Percentiles rank a stretch among this genome's conserved stretches.
Conservation (phyloP, 2,888 invertebrate genomes). For the Drosophila nr. perissopoda region DNA sequence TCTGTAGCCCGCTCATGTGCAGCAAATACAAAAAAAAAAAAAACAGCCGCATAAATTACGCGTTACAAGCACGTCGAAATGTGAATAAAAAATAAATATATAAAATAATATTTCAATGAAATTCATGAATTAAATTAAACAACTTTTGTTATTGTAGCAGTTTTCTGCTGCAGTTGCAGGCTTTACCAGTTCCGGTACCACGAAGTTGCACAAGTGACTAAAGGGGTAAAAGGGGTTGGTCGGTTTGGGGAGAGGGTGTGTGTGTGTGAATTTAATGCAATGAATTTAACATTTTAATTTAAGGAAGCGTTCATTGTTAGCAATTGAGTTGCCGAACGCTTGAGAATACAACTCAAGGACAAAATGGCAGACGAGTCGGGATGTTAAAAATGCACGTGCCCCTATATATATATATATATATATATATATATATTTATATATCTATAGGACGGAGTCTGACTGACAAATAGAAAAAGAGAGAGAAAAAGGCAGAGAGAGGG, state of each 20-base stretch:
- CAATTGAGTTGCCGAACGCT: constrained; percentile 27
- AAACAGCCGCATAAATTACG: constrained; percentile 45
- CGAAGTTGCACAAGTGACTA: constrained; percentile 50
- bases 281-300: constrained; percentile 39
- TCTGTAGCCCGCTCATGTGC: not conserved
- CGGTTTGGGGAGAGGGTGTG: not conserved
- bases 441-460: not conserved
- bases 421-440: not conserved
- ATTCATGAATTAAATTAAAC: constrained; percentile 66
- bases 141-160: constrained; percentile 32
- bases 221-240: not conserved
- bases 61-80: not conserved
- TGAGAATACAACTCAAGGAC: constrained; percentile 32
- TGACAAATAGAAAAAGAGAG: not conserved
- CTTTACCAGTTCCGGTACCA: constrained; percentile 66
- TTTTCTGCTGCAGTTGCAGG: constrained; percentile 20
- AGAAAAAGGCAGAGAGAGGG: not conserved
- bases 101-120: constrained; percentile 53
- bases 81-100: not conserved
- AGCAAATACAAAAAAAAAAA: not conserved
- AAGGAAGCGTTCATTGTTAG: constrained; percentile 56
- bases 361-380: constrained; percentile 3
- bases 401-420: not conserved
- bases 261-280: not conserved
- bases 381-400: constrained; percentile 3